Evolutionary conservation across 2,113 vertebrate species (phyloP).

Genomic region (Pelobates fuscus): DNA sequence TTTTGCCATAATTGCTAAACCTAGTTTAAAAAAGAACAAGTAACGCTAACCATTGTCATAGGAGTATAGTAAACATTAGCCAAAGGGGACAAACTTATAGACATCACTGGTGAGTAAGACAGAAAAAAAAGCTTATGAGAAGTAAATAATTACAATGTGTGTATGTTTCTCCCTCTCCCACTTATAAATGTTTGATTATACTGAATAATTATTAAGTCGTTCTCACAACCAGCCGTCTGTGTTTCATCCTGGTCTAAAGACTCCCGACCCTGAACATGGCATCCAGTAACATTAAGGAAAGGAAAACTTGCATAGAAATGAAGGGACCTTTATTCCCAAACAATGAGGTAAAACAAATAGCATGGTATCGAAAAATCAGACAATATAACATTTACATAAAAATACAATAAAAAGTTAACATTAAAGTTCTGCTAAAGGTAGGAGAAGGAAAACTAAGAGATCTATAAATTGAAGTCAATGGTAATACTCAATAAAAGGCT

Average conservation of each 20-base stretch:
- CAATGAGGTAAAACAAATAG: constrained; percentile 4
- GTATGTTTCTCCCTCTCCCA: not conserved
- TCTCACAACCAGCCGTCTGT: not conserved
- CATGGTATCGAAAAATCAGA: too few relatives aligned
- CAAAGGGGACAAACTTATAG: not conserved
- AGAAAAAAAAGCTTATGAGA: not conserved
- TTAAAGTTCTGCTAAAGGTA: too few relatives aligned
- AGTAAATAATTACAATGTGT: constrained; percentile 31
- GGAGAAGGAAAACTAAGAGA: too few relatives aligned
- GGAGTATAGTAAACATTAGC: constrained; percentile 18
- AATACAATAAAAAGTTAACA: too few relatives aligned
- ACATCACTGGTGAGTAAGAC: not conserved
- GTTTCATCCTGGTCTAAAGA: not conserved
- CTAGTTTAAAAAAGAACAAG: too few relatives aligned
- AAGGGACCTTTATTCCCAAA: not conserved
- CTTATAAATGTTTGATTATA: not conserved
- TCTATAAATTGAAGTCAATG: too few relatives aligned
- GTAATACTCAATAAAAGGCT: too few relatives aligned
- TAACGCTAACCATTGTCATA: too few relatives aligned
- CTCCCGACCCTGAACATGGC: not conserved
- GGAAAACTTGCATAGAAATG: constrained; percentile 1
- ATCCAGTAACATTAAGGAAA: not conserved
- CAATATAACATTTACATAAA: too few relatives aligned
- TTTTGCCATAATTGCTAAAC: too few relatives aligned
- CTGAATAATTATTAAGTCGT: not conserved